Percentiles rank a stretch among this genome's conserved stretches.
Conservation (phyloP, 2,888 invertebrate genomes). For the Drosophila kambysellisi region DNA sequence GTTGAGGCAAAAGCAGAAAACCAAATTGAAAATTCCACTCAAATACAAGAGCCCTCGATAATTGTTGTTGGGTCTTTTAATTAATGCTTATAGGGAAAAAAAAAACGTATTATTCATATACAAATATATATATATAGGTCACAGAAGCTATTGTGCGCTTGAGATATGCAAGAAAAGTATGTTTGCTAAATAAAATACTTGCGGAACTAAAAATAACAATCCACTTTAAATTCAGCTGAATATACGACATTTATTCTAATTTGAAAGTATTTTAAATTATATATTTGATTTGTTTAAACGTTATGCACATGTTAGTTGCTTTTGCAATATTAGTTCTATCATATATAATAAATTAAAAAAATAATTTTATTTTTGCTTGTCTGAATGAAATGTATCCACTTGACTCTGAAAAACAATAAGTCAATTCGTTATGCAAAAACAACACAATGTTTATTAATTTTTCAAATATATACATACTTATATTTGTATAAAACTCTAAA, state of each 20-base stretch:
- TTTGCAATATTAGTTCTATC: neutral
- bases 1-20: constrained; percentile 47
- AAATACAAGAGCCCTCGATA: constrained; percentile 20
- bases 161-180: constrained; percentile 29
- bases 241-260: neutral
- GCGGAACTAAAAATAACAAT: neutral
- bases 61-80: constrained; percentile 26
- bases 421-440: neutral
- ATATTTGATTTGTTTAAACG: neutral
- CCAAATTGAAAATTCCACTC: constrained; percentile 43
- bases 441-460: neutral
- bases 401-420: neutral
- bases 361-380: neutral
- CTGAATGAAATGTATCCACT: neutral
- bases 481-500: neutral
- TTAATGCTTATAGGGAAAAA: constrained; percentile 16
- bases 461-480: neutral
- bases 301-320: neutral
- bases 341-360: neutral
- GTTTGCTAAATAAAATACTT: neutral
- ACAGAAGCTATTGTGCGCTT: constrained; percentile 35
- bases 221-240: neutral
- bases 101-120: neutral
- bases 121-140: constrained; percentile 2
- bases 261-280: neutral